phyloP scores from a whole-genome alignment of 2,797 vertebrate species.

The Borostomias antarcticus region DNA sequence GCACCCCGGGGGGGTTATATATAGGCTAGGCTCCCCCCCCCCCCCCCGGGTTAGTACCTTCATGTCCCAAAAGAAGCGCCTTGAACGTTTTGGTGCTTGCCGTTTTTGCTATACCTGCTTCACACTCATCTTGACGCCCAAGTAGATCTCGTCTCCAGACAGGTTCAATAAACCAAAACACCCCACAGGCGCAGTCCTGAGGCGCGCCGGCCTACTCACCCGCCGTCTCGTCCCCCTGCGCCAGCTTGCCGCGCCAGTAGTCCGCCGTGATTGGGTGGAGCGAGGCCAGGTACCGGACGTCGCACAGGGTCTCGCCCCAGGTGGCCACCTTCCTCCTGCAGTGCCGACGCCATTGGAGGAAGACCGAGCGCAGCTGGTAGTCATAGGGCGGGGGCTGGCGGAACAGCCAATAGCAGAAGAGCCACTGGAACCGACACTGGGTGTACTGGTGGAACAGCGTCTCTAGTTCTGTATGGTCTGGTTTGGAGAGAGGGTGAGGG shows the following conservation, averaged over 20 bases:
- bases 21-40: too few species aligned
- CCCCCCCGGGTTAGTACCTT: too few species aligned
- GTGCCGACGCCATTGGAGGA: conserved; percentile 56
- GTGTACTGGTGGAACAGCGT: conserved; percentile 50
- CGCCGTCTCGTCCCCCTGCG: conserved; percentile 51
- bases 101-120: too few species aligned
- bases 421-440: conserved; percentile 61
- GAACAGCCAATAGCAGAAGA: conserved; percentile 65
- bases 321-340: conserved; percentile 53
- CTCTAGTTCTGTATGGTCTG: conserved; percentile 57
- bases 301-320: conserved; percentile 57
- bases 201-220: conserved; percentile 37
- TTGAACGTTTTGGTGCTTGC: too few species aligned
- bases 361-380: conserved; percentile 59
- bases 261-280: conserved; percentile 61
- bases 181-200: not conserved
- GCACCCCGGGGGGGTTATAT: not conserved
- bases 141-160: too few species aligned
- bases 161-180: not conserved
- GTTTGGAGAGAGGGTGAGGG: not conserved
- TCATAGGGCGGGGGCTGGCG: conserved; percentile 50
- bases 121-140: too few species aligned
- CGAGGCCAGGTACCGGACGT: conserved; percentile 63
- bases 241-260: conserved; percentile 64
- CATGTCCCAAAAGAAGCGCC: too few species aligned